A percentile compares a stretch with the other conserved stretches of the same genome.
Conservation (phyloP, 37 sponge, comb jelly and placozoan species). For the Cliona cf. orientalis region DNA sequence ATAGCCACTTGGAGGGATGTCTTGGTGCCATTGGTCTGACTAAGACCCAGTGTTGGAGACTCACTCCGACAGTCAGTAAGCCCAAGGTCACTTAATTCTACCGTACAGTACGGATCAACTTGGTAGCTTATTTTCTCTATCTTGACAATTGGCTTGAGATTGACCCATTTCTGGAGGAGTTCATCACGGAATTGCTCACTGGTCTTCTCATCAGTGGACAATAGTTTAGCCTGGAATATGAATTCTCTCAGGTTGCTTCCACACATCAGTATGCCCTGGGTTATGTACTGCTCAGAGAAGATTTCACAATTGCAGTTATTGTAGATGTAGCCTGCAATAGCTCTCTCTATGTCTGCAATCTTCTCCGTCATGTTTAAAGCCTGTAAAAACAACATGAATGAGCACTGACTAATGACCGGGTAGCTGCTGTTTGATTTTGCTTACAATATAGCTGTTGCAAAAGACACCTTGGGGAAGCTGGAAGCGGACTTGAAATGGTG, state of each 20-base stretch:
- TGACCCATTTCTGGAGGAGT: background rate
- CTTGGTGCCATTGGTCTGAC: background rate
- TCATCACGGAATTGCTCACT: background rate
- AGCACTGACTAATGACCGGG: too few species aligned
- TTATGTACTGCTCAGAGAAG: slow-evolving; percentile 3
- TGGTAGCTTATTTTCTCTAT: background rate
- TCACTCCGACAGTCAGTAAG: background rate
- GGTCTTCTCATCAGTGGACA: background rate
- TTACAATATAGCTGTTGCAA: background rate
- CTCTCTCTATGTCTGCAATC: background rate
- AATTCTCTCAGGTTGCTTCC: background rate
- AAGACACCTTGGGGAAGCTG: background rate
- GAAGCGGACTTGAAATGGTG: background rate
- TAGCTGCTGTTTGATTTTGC: background rate
- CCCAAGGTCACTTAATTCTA: background rate
- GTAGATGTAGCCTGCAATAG: background rate
- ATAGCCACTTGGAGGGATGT: background rate
- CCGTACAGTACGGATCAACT: background rate
- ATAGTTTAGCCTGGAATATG: background rate
- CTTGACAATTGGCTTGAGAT: background rate
- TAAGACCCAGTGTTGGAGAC: background rate
- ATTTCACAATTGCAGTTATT: background rate
- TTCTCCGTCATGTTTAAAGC: background rate
- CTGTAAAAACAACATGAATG: background rate
- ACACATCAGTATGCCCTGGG: background rate